These are phyloP conservation scores for Hippocampus zosterae DNA, from an alignment of 2,113 vertebrate species.

Conservation along the genomic window DNA sequence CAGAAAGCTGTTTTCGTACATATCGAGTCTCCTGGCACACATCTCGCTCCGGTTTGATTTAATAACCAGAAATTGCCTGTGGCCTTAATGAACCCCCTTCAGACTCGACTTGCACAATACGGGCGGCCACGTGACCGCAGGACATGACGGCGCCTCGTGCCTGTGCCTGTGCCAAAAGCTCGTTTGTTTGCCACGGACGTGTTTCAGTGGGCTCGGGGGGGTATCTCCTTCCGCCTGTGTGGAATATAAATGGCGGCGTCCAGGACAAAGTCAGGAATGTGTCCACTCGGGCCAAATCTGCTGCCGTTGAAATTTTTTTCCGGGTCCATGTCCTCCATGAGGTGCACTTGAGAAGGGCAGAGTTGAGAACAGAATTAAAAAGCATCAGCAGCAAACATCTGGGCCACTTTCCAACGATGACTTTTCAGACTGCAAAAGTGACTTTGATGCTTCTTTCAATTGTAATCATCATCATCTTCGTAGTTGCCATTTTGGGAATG, in stretches of 20 bases:
- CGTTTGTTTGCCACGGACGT: neutral
- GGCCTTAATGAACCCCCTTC: neutral
- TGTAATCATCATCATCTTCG: too few relatives aligned
- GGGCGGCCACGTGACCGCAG: neutral
- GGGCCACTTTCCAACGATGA: constrained; percentile 28
- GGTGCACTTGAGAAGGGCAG: constrained; percentile 26
- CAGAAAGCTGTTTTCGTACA: neutral
- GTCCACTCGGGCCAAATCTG: constrained; percentile 31
- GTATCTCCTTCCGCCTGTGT: constrained; percentile 24
- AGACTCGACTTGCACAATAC: neutral
- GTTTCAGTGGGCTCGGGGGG: neutral
- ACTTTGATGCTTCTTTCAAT: neutral
- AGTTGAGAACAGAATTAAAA: constrained; percentile 5
- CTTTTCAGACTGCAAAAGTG: neutral
- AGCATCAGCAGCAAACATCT: constrained; percentile 8
- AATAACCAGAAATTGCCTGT: neutral
- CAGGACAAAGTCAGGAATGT: constrained; percentile 30
- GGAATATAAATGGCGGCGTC: constrained; percentile 46
- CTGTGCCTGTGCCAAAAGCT: neutral
- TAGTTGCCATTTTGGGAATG: too few relatives aligned
- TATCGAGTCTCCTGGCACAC: neutral
- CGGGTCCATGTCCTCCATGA: constrained; percentile 23
- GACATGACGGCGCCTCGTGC: neutral
- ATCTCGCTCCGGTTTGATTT: neutral
- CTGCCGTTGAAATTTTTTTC: constrained; percentile 21